Conservation (phyloP, 1,140 invertebrate species). For the Tribolium castaneum region DNA sequence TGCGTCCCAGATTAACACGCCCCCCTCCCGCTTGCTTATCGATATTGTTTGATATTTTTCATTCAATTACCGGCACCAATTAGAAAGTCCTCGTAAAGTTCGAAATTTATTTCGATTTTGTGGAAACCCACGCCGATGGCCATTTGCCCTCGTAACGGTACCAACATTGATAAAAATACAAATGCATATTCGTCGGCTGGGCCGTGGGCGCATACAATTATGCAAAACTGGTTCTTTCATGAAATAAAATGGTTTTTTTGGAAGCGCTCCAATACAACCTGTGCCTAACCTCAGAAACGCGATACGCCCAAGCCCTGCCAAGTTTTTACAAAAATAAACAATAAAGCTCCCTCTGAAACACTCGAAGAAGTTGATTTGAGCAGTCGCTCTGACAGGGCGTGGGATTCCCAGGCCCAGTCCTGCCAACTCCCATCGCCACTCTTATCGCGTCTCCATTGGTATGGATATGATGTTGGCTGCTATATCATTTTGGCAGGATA, state of each 20-base stretch:
- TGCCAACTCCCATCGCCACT: not conserved
- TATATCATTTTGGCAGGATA: conserved; percentile 20
- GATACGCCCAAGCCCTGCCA: conserved; percentile 2
- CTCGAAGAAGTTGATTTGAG: not conserved
- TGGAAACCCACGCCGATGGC: not conserved
- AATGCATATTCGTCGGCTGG: not conserved
- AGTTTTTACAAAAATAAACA: conserved; percentile 19
- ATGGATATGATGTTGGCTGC: not conserved
- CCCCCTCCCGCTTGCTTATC: not conserved
- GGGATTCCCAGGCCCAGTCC: not conserved
- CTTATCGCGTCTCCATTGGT: conserved; percentile 5
- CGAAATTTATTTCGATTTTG: not conserved
- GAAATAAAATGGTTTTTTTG: conserved; percentile 34
- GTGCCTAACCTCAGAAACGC: conserved; percentile 30
- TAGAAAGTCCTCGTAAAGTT: conserved; percentile 14
- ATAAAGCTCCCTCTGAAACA: not conserved
- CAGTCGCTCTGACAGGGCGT: not conserved
- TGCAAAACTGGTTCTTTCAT: conserved; percentile 35
- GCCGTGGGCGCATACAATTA: conserved; percentile 12
- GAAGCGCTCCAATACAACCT: conserved; percentile 38
- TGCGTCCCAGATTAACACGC: conserved; percentile 9
- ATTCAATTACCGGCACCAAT: conserved; percentile 8
- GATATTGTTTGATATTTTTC: conserved; percentile 16
- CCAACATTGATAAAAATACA: conserved; percentile 22
- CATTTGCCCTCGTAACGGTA: conserved; percentile 5